A percentile compares a stretch with the other conserved stretches of the same genome.
phyloP scores from a whole-genome alignment of 2,888 invertebrate genomes.

The Dioctria rufipes region DNA sequence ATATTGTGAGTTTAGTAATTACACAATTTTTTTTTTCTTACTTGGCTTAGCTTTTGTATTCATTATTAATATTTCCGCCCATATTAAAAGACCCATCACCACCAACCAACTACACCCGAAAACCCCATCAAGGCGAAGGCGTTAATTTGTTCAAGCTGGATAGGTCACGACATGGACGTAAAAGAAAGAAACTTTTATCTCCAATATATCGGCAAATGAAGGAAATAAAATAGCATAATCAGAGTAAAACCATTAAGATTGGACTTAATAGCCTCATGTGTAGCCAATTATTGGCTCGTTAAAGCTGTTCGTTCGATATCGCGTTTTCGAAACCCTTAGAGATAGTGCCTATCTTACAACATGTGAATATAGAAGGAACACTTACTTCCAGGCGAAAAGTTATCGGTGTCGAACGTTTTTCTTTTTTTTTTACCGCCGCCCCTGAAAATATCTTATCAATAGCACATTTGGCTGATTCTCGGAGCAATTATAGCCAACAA shows the following conservation, averaged over 20 bases:
- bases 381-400: not conserved
- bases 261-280: constrained; percentile 36
- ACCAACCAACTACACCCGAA: not conserved
- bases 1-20: not conserved
- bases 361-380: not conserved
- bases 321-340: constrained; percentile 4
- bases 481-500: not conserved
- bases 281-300: constrained; percentile 48
- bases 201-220: constrained; percentile 3
- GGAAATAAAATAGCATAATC: constrained; percentile 39
- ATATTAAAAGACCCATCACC: not conserved
- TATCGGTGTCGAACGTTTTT: not conserved
- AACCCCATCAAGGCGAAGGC: not conserved
- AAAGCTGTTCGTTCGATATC: not conserved
- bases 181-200: constrained; percentile 26
- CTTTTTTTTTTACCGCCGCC: not conserved
- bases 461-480: constrained; percentile 27
- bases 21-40: not conserved
- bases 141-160: constrained; percentile 21
- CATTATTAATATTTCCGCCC: not conserved
- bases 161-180: constrained; percentile 37
- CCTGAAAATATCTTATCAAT: not conserved
- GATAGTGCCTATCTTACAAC: no score
- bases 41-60: not conserved
- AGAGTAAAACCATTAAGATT: constrained; percentile 19